Conservation (phyloP, 2,797 vertebrate species). For the Gastrophryne carolinensis region DNA sequence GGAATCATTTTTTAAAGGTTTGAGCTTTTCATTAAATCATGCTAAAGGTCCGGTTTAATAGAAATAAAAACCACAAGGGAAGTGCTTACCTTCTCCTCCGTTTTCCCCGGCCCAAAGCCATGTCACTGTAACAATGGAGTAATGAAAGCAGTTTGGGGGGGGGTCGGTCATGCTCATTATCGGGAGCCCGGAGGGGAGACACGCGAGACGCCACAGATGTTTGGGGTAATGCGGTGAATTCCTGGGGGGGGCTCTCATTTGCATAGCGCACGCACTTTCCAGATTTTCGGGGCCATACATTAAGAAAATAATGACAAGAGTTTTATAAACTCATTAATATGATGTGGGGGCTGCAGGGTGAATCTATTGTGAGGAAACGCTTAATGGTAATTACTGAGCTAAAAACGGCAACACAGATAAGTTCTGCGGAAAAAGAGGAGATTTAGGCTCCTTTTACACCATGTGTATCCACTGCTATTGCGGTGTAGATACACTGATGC, state of each 20-base stretch:
- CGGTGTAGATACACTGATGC: too few species aligned
- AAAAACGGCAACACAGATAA: not conserved
- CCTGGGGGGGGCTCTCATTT: not conserved
- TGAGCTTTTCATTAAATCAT: too few species aligned
- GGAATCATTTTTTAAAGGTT: too few species aligned
- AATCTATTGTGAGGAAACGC: not conserved
- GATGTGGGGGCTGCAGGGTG: not conserved
- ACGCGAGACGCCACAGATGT: not conserved
- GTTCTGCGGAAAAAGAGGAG: too few species aligned
- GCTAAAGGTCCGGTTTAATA: too few species aligned
- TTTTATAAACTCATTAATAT: not conserved
- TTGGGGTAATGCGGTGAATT: not conserved
- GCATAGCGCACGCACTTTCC: not conserved
- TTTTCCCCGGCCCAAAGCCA: not conserved
- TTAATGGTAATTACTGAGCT: constrained; percentile 6
- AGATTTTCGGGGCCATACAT: not conserved
- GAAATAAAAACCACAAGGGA: too few species aligned
- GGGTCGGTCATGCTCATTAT: not conserved
- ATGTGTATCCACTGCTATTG: too few species aligned
- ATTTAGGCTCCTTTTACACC: too few species aligned
- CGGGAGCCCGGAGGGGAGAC: not conserved
- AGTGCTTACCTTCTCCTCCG: too few species aligned
- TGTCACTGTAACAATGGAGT: not conserved
- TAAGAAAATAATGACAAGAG: not conserved
- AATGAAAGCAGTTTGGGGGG: not conserved